phyloP scores from a whole-genome alignment of 2,888 invertebrate species.

The Desoria tigrina region DNA sequence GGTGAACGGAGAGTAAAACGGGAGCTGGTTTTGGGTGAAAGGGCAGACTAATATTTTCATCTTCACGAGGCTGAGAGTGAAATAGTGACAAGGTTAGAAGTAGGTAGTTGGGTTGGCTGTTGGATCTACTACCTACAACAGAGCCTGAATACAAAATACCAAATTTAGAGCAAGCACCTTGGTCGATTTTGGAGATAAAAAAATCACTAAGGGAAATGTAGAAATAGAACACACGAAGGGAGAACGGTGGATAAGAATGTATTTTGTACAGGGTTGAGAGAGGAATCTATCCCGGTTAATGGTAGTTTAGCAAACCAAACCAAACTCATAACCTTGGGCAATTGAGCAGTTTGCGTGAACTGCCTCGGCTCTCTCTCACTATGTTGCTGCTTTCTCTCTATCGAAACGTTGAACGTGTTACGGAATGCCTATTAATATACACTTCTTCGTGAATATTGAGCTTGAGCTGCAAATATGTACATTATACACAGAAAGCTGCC shows the following conservation, averaged over 20 bases:
- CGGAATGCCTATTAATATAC: no score
- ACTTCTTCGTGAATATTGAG: no score
- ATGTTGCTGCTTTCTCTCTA: not conserved
- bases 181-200: constrained; percentile 25
- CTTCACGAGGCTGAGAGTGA: not conserved
- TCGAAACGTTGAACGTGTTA: not conserved
- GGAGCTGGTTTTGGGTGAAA: no score
- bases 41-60: no score
- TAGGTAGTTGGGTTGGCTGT: not conserved
- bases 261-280: no score
- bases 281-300: not conserved
- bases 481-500: no score
- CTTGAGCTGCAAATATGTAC: no score
- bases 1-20: no score
- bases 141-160: constrained; percentile 46
- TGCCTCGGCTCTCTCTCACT: constrained; percentile 2
- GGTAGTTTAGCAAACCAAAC: constrained; percentile 12
- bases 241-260: not conserved
- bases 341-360: constrained; percentile 24
- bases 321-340: constrained; percentile 10
- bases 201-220: constrained; percentile 22
- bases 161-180: constrained; percentile 34
- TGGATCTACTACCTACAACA: not conserved
- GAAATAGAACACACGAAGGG: constrained; percentile 12
- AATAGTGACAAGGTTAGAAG: not conserved